phyloP scores from a whole-genome alignment of 2,797 vertebrate genomes.

The Merluccius polli region DNA sequence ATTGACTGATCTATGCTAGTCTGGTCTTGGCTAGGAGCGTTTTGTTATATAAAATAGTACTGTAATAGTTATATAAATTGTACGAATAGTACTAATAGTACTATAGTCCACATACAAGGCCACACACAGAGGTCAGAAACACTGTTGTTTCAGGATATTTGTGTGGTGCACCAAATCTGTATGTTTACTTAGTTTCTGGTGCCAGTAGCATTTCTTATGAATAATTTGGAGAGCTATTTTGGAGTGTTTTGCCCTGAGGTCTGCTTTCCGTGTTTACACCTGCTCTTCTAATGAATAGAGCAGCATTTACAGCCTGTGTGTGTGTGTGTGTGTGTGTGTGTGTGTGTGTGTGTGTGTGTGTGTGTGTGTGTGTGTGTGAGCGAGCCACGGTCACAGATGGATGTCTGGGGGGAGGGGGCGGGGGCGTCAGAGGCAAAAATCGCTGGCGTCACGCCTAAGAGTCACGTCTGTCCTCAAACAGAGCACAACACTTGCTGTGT shows the following conservation, averaged over 20 bases:
- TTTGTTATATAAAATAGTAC: no score
- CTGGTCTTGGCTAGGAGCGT: not conserved
- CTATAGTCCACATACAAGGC: not conserved
- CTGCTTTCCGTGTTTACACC: slow-evolving; percentile 37
- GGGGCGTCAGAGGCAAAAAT: slow-evolving; percentile 12
- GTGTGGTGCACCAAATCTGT: not conserved
- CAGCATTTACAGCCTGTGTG: slow-evolving; percentile 16
- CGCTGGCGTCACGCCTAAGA: slow-evolving; percentile 24
- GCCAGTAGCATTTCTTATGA: slow-evolving; percentile 10
- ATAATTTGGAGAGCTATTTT: slow-evolving; percentile 39
- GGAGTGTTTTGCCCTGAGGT: slow-evolving; percentile 13
- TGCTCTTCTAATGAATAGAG: slow-evolving; percentile 38
- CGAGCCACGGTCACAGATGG: slow-evolving; percentile 47
- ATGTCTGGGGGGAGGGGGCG: slow-evolving; percentile 15
- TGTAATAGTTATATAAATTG: no score
- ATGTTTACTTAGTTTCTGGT: slow-evolving; percentile 10
- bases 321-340: slow-evolving; percentile 8
- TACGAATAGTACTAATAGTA: not conserved
- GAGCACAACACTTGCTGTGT: not conserved
- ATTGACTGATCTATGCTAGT: not conserved
- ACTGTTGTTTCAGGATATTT: not conserved
- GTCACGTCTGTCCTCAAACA: not conserved
- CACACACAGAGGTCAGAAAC: not conserved
- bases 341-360: slow-evolving; percentile 15
- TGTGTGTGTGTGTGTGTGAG: not conserved